phyloP scores from a whole-genome alignment of 2,888 invertebrate genomes.

The Leucania comma region DNA sequence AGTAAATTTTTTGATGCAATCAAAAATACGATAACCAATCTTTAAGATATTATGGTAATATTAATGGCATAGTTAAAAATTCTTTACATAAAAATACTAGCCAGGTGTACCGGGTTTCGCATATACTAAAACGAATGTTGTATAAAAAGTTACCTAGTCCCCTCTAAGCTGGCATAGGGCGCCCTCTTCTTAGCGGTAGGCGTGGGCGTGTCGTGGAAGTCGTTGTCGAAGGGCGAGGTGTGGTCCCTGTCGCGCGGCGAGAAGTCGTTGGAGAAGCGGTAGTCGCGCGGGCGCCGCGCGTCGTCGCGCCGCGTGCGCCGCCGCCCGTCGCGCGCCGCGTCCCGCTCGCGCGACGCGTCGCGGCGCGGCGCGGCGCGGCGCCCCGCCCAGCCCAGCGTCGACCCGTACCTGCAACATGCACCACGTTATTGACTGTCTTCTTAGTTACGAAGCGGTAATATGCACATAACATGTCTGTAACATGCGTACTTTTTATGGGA shows the following conservation, averaged over 20 bases:
- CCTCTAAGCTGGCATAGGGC: slow-evolving; percentile 84
- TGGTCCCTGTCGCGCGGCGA: slow-evolving; percentile 88
- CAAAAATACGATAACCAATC: too few relatives aligned
- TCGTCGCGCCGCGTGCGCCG: slow-evolving; percentile 72
- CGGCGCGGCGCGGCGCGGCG: slow-evolving; percentile 74
- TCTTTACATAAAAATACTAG: too few relatives aligned
- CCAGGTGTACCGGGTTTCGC: too few relatives aligned
- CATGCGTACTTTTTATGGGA: too few relatives aligned
- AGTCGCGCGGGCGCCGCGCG: slow-evolving; percentile 76
- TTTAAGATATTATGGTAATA: too few relatives aligned
- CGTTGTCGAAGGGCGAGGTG: slow-evolving; percentile 91
- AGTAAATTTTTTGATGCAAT: too few relatives aligned
- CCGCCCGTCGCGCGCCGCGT: slow-evolving; percentile 71
- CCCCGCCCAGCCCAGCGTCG: slow-evolving; percentile 85
- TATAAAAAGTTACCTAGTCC: slow-evolving; percentile 76
- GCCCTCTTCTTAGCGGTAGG: slow-evolving; percentile 79
- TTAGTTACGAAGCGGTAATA: too few relatives aligned
- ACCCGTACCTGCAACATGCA: slow-evolving; percentile 76
- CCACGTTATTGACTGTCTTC: not conserved
- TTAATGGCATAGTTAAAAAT: too few relatives aligned
- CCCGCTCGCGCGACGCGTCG: slow-evolving; percentile 67
- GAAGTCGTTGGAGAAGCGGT: slow-evolving; percentile 92
- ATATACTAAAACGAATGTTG: too few relatives aligned
- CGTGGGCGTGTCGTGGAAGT: slow-evolving; percentile 88
- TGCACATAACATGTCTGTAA: too few relatives aligned